Evolutionary conservation across 2,888 invertebrate species (phyloP).

Genomic region (Drosophila borborema): DNA sequence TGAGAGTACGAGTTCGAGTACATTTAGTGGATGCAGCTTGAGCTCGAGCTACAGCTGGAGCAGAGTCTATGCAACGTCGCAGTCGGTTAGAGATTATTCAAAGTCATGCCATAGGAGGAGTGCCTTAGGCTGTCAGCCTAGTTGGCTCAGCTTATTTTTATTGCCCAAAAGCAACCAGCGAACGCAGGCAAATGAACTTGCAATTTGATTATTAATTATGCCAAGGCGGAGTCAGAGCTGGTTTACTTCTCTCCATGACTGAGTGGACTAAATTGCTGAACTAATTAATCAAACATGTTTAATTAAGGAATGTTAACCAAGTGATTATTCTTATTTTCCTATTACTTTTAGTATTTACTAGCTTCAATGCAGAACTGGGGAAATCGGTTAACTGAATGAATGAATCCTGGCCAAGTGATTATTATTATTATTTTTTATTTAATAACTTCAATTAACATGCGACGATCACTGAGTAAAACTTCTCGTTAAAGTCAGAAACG

Average conservation of each 20-base stretch:
- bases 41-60: slow-evolving; percentile 31
- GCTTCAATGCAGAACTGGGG: not conserved
- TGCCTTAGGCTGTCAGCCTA: slow-evolving; percentile 45
- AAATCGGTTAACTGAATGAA: not conserved
- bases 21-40: slow-evolving; percentile 33
- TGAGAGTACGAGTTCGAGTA: slow-evolving; percentile 54
- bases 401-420: not conserved
- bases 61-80: slow-evolving; percentile 53
- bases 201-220: slow-evolving; percentile 77
- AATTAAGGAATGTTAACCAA: slow-evolving; percentile 59
- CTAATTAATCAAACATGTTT: slow-evolving; percentile 76
- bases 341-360: not conserved
- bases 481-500: too few relatives aligned
- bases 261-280: slow-evolving; percentile 65
- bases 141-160: slow-evolving; percentile 37
- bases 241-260: slow-evolving; percentile 51
- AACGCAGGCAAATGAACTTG: slow-evolving; percentile 66
- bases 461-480: too few relatives aligned
- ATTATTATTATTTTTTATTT: too few relatives aligned
- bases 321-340: not conserved
- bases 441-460: too few relatives aligned
- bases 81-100: slow-evolving; percentile 73
- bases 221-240: slow-evolving; percentile 54
- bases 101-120: slow-evolving; percentile 68
- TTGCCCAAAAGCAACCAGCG: slow-evolving; percentile 48